Conservation (phyloP, 2,888 invertebrate genomes). For the Phragmatobia fuliginosa region DNA sequence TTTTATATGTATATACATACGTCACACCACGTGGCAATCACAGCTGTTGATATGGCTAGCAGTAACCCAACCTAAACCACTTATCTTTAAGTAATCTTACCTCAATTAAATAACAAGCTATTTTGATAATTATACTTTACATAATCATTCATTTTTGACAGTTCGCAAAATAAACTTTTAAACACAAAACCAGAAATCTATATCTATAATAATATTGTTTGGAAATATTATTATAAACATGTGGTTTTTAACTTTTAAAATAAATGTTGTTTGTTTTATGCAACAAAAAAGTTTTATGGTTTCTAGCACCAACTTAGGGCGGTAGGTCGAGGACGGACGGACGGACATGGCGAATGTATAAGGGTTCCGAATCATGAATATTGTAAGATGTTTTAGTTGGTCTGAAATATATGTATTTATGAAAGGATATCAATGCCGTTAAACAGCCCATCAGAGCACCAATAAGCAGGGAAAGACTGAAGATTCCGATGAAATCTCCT, state of each 20-base stretch:
- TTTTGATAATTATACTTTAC: background rate
- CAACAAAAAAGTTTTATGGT: background rate
- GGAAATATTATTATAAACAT: background rate
- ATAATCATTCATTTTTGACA: background rate
- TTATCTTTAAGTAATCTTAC: background rate
- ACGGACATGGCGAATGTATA: too few species aligned
- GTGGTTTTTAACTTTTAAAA: background rate
- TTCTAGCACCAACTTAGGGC: too few species aligned
- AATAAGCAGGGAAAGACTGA: constrained; percentile 95
- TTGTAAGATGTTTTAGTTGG: too few species aligned
- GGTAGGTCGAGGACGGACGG: too few species aligned
- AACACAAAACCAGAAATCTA: background rate
- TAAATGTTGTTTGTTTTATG: background rate
- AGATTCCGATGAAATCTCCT: constrained; percentile 96
- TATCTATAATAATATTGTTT: background rate
- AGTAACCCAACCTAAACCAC: background rate
- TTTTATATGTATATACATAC: background rate
- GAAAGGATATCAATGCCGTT: constrained; percentile 97
- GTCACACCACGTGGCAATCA: background rate
- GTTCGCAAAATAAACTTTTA: background rate
- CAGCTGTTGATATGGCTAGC: background rate
- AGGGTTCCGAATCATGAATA: too few species aligned
- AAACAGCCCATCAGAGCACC: constrained; percentile 97
- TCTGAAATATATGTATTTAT: constrained; percentile 32
- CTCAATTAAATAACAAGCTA: background rate